These are phyloP conservation scores for Homarus gammarus DNA, from an alignment of 2,888 invertebrate species.

Conservation along the genomic window DNA sequence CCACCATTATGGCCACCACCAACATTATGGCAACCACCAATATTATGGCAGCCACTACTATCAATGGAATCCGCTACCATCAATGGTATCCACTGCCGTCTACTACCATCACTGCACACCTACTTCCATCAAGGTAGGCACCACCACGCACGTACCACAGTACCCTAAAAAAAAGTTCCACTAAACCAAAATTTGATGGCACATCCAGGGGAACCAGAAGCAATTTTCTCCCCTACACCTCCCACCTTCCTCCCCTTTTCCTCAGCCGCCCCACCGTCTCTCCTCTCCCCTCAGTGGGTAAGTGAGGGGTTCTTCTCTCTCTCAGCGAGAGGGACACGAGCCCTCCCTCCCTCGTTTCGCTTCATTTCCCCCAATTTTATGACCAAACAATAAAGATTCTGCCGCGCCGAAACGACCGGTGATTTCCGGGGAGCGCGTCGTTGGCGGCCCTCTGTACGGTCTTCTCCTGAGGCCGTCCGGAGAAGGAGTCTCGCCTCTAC, in stretches of 20 bases:
- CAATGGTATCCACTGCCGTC: no score
- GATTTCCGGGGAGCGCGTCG: slow-evolving; percentile 33
- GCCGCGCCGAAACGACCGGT: slow-evolving; percentile 45
- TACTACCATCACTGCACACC: no score
- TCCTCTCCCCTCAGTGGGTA: neutral
- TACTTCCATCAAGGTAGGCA: no score
- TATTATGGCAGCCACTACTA: no score
- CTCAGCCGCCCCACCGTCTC: neutral
- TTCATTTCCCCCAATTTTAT: slow-evolving; percentile 54
- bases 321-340: no score
- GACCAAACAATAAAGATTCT: slow-evolving; percentile 50
- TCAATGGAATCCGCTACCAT: no score
- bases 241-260: neutral
- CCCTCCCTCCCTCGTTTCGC: slow-evolving; percentile 26
- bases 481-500: neutral
- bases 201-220: no score
- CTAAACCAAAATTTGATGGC: no score
- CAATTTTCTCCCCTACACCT: neutral
- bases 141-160: no score
- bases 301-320: neutral
- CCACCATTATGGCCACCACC: no score
- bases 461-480: neutral
- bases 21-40: no score
- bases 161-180: no score
- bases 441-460: neutral